Conservation (phyloP, 1,140 invertebrate species). For the Arion vulgaris region DNA sequence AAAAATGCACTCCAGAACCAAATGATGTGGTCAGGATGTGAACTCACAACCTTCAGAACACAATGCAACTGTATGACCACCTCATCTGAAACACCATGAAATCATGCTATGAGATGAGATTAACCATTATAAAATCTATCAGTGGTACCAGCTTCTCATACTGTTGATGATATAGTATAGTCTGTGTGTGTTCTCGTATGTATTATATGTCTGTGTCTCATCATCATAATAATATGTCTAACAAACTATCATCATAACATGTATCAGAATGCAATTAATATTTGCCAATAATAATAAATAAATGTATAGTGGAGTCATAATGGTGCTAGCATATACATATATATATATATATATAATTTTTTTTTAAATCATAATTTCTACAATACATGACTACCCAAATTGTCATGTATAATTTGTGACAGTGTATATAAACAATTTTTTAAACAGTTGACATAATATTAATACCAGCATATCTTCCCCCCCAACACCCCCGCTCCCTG, state of each 20-base stretch:
- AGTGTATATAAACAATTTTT: neutral
- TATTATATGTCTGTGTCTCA: neutral
- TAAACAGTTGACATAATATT: neutral
- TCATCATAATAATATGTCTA: neutral
- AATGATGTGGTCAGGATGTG: too few species aligned
- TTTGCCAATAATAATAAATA: constrained; percentile 32
- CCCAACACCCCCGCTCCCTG: neutral
- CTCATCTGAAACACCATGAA: too few species aligned
- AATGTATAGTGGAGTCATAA: constrained; percentile 19
- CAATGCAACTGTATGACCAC: too few species aligned
- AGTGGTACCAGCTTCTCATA: too few species aligned
- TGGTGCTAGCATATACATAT: constrained; percentile 22
- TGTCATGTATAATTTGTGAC: neutral
- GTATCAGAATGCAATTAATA: constrained; percentile 28
- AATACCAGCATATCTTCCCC: neutral
- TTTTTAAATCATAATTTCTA: neutral
- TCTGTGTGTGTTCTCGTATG: neutral
- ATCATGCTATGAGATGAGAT: too few species aligned
- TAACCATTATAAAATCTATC: too few species aligned
- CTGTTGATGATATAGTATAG: neutral
- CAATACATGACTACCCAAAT: neutral
- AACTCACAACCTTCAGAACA: too few species aligned
- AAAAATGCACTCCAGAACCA: too few species aligned
- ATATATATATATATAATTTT: neutral
- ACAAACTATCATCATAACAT: neutral